These are phyloP conservation scores for Chaetoderma sp. DNA, from an alignment of 2,888 invertebrate species.

Conservation along the genomic window DNA sequence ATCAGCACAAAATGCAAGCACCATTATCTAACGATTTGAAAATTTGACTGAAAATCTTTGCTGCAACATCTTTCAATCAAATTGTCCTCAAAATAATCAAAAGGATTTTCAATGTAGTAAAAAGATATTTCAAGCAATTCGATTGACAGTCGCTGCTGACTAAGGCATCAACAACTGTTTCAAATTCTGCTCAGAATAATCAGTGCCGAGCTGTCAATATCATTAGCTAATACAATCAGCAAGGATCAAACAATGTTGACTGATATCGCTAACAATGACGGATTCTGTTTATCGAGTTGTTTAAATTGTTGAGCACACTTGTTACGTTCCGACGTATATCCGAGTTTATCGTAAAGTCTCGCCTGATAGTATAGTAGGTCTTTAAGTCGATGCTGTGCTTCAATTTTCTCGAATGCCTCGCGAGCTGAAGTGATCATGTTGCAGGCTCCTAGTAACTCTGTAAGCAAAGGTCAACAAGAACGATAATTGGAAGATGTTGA, in stretches of 20 bases:
- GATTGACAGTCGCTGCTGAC: no score
- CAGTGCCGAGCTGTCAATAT: no score
- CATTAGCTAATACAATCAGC: no score
- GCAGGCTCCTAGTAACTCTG: conserved; percentile 43
- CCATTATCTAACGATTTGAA: no score
- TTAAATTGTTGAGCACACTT: conserved; percentile 85
- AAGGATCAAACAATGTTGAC: conserved; percentile 47
- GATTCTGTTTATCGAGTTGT: conserved; percentile 83
- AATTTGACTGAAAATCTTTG: no score
- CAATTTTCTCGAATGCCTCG: conserved; percentile 79
- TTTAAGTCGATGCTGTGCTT: conserved; percentile 81
- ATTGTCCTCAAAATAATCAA: no score
- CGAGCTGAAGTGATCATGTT: conserved; percentile 74
- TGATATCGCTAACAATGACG: conserved; percentile 74
- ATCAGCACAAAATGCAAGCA: no score
- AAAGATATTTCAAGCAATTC: no score
- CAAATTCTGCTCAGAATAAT: no score
- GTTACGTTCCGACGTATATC: conserved; percentile 80
- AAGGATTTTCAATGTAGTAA: no score
- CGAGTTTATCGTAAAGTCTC: conserved; percentile 81
- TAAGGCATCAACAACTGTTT: no score
- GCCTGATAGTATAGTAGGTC: conserved; percentile 80
- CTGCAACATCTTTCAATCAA: no score
- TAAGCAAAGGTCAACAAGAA: conserved; percentile 13
- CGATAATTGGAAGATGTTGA: background rate